Percentiles rank a stretch among this genome's conserved stretches.
phyloP scores from a whole-genome alignment of 1,140 invertebrate genomes.

The Geopemphigus sp. region DNA sequence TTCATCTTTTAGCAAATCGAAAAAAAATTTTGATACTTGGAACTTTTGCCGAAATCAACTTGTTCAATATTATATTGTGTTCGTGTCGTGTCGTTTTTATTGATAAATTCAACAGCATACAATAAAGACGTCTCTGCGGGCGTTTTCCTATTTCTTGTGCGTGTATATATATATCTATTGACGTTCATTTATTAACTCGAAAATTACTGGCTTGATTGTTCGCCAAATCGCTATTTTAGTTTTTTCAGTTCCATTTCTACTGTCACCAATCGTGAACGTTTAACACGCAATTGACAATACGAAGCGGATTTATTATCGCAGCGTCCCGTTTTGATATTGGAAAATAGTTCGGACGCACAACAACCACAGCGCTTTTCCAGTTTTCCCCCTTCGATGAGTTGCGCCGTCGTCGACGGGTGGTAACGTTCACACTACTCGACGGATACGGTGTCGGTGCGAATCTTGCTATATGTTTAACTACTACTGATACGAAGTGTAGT shows the following conservation, averaged over 20 bases:
- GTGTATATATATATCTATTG: neutral
- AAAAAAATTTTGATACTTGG: neutral
- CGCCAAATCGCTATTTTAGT: too few species aligned
- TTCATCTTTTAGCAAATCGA: neutral
- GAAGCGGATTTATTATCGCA: too few species aligned
- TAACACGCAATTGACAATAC: too few species aligned
- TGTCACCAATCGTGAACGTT: too few species aligned
- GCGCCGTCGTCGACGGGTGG: slow-evolving; percentile 9
- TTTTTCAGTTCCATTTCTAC: too few species aligned
- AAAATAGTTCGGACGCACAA: slow-evolving; percentile 2
- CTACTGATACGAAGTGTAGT: too few species aligned
- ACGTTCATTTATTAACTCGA: neutral
- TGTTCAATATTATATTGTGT: neutral
- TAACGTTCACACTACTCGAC: neutral
- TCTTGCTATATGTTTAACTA: too few species aligned
- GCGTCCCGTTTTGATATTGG: slow-evolving; percentile 8
- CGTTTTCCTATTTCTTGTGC: neutral
- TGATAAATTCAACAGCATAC: neutral
- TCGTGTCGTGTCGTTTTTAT: neutral
- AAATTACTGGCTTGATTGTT: too few species aligned
- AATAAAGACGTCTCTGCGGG: neutral
- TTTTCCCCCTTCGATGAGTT: neutral
- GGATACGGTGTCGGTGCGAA: neutral
- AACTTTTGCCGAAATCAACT: neutral
- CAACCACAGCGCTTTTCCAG: slow-evolving; percentile 40